These are phyloP conservation scores for Ctena decussata DNA, from an alignment of 2,888 invertebrate genomes.

Conservation along the genomic window DNA sequence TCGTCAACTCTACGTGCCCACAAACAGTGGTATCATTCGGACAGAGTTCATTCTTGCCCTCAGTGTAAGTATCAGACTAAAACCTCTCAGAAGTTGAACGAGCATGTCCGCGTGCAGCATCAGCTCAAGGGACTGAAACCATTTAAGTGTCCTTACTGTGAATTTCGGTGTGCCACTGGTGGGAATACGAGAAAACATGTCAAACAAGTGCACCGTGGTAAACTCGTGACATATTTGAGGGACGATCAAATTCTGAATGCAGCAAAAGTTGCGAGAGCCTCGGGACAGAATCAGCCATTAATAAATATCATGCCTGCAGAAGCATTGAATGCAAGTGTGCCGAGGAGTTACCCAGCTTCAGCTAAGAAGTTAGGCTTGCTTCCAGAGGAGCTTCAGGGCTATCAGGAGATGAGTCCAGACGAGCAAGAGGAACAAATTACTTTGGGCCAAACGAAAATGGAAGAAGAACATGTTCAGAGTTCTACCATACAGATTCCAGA, in stretches of 20 bases:
- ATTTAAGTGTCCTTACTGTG: constrained; percentile 77
- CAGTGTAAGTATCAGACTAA: constrained; percentile 76
- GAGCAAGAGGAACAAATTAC: not conserved
- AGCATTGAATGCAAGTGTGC: not conserved
- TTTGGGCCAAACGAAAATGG: not conserved
- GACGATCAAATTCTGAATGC: constrained; percentile 62
- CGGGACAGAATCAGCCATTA: constrained; percentile 57
- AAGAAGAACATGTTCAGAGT: not conserved
- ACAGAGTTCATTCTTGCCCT: constrained; percentile 69
- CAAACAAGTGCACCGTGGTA: constrained; percentile 73
- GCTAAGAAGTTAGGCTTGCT: not conserved
- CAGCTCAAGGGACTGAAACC: constrained; percentile 77
- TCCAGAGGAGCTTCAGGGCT: not conserved
- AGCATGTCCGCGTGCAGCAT: constrained; percentile 79
- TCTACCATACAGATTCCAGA: not conserved
- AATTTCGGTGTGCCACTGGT: constrained; percentile 76
- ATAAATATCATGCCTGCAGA: constrained; percentile 5
- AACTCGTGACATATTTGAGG: constrained; percentile 69
- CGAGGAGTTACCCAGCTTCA: not conserved
- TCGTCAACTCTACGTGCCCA: constrained; percentile 65
- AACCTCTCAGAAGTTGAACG: constrained; percentile 69
- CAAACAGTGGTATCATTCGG: constrained; percentile 74
- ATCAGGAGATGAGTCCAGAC: not conserved
- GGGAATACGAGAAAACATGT: constrained; percentile 81
- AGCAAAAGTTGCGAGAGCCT: constrained; percentile 62